Evolutionary conservation across 2,888 invertebrate species (phyloP).

Genomic region (Latheticus oryzae): DNA sequence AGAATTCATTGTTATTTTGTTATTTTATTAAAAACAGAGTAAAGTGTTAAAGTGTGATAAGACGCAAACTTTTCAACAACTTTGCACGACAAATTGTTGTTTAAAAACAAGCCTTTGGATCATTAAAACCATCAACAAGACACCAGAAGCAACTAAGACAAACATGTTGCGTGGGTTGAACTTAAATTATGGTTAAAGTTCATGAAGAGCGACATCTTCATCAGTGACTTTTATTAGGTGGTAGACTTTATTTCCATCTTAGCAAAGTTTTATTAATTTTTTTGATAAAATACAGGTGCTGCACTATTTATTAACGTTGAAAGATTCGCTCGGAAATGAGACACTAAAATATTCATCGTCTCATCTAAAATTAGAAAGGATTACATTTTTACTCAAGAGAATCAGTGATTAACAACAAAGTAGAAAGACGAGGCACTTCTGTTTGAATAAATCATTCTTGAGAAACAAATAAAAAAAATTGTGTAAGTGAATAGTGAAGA

Average conservation of each 20-base stretch:
- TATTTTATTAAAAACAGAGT: slow-evolving; percentile 26
- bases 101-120: slow-evolving; percentile 1
- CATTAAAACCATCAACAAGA: slow-evolving; percentile 19
- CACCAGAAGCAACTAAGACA: slow-evolving; percentile 7
- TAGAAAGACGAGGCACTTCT: no score
- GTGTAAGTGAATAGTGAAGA: no score
- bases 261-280: no score
- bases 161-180: slow-evolving; percentile 5
- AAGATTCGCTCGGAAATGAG: slow-evolving; percentile 8
- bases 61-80: slow-evolving; percentile 13
- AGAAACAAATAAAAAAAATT: no score
- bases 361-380: slow-evolving; percentile 13
- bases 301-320: slow-evolving; percentile 20
- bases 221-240: slow-evolving; percentile 6
- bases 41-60: slow-evolving; percentile 23
- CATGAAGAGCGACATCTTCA: slow-evolving; percentile 10
- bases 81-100: slow-evolving; percentile 22
- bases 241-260: no score
- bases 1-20: slow-evolving; percentile 13
- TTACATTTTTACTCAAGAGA: no score
- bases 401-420: no score
- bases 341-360: background rate
- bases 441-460: no score
- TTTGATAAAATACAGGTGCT: slow-evolving; percentile 26
- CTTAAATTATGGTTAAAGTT: slow-evolving; percentile 1